Conservation (phyloP, 2,113 vertebrate species). For the Indicator indicator region DNA sequence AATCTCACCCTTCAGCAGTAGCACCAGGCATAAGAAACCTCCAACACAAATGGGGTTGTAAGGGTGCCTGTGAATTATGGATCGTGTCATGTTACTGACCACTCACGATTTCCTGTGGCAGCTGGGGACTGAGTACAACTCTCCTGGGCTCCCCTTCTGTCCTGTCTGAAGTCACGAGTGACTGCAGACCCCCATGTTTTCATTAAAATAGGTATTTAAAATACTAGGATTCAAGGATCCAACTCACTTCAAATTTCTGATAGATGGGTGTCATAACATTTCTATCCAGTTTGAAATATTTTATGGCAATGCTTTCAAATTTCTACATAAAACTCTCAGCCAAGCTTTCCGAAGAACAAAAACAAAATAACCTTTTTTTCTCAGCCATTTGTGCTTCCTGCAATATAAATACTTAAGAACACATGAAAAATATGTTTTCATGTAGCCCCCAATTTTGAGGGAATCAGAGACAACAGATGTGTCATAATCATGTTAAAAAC, state of each 20-base stretch:
- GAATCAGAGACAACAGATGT: constrained; percentile 46
- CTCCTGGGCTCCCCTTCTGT: neutral
- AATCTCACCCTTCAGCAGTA: neutral
- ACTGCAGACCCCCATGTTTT: neutral
- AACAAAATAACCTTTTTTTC: neutral
- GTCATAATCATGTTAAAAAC: constrained; percentile 45
- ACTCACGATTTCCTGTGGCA: neutral
- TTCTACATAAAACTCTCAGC: neutral
- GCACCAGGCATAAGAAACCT: neutral
- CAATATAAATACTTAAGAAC: constrained; percentile 3
- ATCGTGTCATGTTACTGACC: neutral
- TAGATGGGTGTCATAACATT: neutral
- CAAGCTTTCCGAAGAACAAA: neutral
- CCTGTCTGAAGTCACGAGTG: neutral
- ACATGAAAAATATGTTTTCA: constrained; percentile 26
- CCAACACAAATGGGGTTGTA: neutral
- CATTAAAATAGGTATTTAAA: neutral
- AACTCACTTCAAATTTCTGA: neutral
- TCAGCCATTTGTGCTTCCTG: neutral
- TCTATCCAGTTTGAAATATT: neutral
- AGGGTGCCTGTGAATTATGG: neutral
- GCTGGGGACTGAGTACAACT: neutral
- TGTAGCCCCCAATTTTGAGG: neutral
- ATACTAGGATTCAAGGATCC: neutral
- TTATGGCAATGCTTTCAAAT: neutral